A percentile compares a stretch with the other conserved stretches of the same genome.
These are phyloP conservation scores for Brachylomia viminalis DNA, from an alignment of 2,888 invertebrate genomes.

Conservation along the genomic window DNA sequence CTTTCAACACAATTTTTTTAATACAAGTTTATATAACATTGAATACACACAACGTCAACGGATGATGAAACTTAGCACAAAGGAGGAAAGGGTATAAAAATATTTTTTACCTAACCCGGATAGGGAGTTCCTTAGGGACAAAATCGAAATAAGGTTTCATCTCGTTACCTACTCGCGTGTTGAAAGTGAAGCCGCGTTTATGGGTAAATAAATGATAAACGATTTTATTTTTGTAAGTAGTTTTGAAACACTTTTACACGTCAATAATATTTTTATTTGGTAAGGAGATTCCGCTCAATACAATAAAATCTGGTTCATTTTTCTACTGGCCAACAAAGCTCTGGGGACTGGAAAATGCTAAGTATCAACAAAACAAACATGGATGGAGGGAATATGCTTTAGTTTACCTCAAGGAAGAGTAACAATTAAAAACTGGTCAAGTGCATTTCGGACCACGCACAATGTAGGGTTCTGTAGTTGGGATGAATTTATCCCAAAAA, in stretches of 20 bases:
- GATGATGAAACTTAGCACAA: conserved; percentile 30
- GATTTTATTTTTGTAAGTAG: no score
- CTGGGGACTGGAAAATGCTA: no score
- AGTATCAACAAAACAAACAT: not conserved
- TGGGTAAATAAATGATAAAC: no score
- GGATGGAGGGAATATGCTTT: not conserved
- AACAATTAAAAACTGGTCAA: no score
- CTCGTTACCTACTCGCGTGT: conserved; percentile 38
- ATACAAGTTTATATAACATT: not conserved
- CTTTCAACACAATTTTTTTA: conserved; percentile 2
- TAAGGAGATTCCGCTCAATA: not conserved
- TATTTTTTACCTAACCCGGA: conserved; percentile 32
- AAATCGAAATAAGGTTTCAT: conserved; percentile 57
- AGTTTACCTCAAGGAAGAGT: not conserved
- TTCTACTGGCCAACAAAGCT: not conserved
- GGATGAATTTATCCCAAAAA: no score
- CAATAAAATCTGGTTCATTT: not conserved
- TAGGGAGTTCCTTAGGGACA: conserved; percentile 44
- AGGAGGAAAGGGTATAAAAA: conserved; percentile 21
- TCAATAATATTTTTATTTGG: no score
- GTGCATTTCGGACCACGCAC: no score
- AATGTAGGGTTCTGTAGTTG: no score
- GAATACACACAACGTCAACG: conserved; percentile 19
- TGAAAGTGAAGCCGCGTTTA: conserved; percentile 15
- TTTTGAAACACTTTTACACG: no score